A percentile compares a stretch with the other conserved stretches of the same genome.
Conservation (phyloP, 2,113 vertebrate genomes). For the Sinocyclocheilus anshuiensis region DNA sequence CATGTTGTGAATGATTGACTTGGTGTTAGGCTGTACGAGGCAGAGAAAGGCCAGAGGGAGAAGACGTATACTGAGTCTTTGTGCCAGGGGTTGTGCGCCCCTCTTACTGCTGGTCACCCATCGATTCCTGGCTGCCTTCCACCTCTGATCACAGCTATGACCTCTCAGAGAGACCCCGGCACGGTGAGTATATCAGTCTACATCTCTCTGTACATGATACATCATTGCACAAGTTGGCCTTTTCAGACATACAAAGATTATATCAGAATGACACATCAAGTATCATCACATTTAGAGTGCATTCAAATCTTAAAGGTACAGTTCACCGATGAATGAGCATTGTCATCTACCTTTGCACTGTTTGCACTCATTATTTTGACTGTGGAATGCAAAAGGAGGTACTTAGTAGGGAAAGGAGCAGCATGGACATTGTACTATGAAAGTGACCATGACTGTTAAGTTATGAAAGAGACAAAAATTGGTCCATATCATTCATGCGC, state of each 20-base stretch:
- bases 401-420: not conserved
- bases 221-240: not conserved
- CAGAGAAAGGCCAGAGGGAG: conserved; percentile 50
- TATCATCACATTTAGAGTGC: not conserved
- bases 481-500: not conserved
- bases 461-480: not conserved
- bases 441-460: not conserved
- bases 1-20: conserved; percentile 48
- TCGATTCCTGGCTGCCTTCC: conserved; percentile 62
- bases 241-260: too few species aligned
- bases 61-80: conserved; percentile 67
- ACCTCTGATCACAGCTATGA: conserved; percentile 71
- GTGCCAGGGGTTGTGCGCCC: conserved; percentile 71
- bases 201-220: not conserved
- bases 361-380: not conserved
- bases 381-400: not conserved
- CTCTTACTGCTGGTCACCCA: conserved; percentile 64
- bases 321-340: not conserved
- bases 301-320: not conserved
- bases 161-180: conserved; percentile 73
- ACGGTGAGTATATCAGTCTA: conserved; percentile 69
- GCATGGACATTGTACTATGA: not conserved
- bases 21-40: conserved; percentile 68
- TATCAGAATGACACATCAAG: not conserved
- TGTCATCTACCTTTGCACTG: not conserved